Evolutionary conservation across 2,797 vertebrate genomes (phyloP).

Genomic region (Pagetopsis macropterus): DNA sequence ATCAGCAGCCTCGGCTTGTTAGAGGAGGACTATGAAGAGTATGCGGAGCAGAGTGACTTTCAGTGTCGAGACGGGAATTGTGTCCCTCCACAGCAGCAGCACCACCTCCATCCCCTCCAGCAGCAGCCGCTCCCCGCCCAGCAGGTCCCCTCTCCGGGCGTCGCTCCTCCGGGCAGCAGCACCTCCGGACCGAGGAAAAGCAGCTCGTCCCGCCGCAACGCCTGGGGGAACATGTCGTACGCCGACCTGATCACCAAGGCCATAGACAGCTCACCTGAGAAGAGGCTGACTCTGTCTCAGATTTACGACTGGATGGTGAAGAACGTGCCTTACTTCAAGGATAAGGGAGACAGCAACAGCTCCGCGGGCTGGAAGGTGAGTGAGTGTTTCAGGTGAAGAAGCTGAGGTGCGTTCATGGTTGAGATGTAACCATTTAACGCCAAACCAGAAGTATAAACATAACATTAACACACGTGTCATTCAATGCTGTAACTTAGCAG

Average conservation of each 20-base stretch:
- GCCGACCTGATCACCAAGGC: conserved; percentile 98
- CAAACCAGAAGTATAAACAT: not conserved
- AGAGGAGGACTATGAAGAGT: conserved; percentile 88
- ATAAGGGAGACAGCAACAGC: conserved; percentile 98
- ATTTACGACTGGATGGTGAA: conserved; percentile 99
- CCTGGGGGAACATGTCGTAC: conserved; percentile 98
- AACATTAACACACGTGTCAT: not conserved
- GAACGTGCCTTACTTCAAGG: conserved; percentile 97
- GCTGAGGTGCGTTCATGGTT: not conserved
- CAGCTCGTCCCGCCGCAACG: conserved; percentile 95
- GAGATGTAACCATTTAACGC: not conserved
- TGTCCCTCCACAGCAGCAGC: conserved; percentile 76
- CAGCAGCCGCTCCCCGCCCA: conserved; percentile 74
- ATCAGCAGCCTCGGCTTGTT: conserved; percentile 88
- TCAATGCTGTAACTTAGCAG: not conserved
- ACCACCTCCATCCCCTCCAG: conserved; percentile 49
- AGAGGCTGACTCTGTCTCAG: conserved; percentile 95
- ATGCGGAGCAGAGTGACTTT: conserved; percentile 82
- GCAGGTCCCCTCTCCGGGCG: conserved; percentile 83
- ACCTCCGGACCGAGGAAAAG: conserved; percentile 89
- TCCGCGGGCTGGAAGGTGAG: conserved; percentile 98
- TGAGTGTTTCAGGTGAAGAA: conserved; percentile 5
- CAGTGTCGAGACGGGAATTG: conserved; percentile 81
- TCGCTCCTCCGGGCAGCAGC: conserved; percentile 74
- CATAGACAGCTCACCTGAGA: conserved; percentile 96